Evolutionary conservation across 2,888 invertebrate genomes (phyloP).

Genomic region (Acanthosoma haemorrhoidale): DNA sequence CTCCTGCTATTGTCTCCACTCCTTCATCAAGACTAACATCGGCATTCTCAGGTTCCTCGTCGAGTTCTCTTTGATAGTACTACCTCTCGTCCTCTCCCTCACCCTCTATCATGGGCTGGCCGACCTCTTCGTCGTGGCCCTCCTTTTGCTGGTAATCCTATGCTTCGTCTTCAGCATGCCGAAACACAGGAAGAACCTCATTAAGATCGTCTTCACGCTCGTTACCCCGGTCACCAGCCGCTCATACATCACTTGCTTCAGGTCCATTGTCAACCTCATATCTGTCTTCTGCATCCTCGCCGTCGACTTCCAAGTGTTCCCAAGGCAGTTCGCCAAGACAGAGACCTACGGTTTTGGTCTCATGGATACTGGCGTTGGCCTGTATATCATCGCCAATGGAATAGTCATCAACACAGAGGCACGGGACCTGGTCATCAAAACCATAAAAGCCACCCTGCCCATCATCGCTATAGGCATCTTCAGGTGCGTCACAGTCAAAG

Average conservation of each 20-base stretch:
- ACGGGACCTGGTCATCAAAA: constrained; percentile 41
- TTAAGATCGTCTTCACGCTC: constrained; percentile 9
- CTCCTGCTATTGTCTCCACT: background rate
- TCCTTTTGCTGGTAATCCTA: background rate
- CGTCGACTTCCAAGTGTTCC: constrained; percentile 87
- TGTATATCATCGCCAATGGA: constrained; percentile 77
- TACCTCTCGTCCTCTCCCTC: constrained; percentile 22
- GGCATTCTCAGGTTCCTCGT: constrained; percentile 11
- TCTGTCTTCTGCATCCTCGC: constrained; percentile 82
- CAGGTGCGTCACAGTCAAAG: constrained; percentile 56
- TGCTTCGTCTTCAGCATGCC: background rate
- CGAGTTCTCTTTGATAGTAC: constrained; percentile 23
- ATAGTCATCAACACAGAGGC: constrained; percentile 55
- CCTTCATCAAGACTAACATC: background rate
- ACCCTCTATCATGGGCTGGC: constrained; percentile 25
- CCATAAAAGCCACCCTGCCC: constrained; percentile 47
- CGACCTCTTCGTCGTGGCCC: background rate
- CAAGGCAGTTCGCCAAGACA: constrained; percentile 80
- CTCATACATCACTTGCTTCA: constrained; percentile 56
- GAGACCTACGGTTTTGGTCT: constrained; percentile 77
- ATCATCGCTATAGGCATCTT: constrained; percentile 58
- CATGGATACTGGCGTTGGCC: constrained; percentile 94
- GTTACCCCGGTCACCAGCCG: constrained; percentile 14
- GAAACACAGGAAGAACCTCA: constrained; percentile 13
- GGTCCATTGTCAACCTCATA: constrained; percentile 65